phyloP scores from a whole-genome alignment of 1,140 invertebrate genomes.

The Drosophila tsacasi region DNA sequence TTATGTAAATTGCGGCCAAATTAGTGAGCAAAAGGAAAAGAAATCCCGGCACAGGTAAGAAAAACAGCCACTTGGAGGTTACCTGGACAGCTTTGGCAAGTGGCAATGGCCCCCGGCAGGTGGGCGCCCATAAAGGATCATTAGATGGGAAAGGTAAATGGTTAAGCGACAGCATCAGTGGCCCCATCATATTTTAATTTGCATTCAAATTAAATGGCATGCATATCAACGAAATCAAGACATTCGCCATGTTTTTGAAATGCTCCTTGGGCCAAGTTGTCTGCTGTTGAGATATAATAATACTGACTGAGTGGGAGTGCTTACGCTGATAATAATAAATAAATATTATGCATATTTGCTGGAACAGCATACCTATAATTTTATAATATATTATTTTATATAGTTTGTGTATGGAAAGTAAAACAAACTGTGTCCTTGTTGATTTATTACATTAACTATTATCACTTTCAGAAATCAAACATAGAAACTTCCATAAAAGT shows the following conservation, averaged over 20 bases:
- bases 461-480: not conserved
- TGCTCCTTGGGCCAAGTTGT: not conserved
- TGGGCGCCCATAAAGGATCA: slow-evolving; percentile 64
- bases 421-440: no score
- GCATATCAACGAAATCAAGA: slow-evolving; percentile 34
- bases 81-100: slow-evolving; percentile 15
- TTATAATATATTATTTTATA: not conserved
- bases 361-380: not conserved
- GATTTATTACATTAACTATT: not conserved
- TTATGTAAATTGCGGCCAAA: slow-evolving; percentile 78
- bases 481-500: no score
- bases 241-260: not conserved
- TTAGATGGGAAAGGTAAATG: slow-evolving; percentile 63
- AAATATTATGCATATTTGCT: not conserved
- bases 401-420: not conserved
- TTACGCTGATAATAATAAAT: slow-evolving; percentile 2
- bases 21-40: slow-evolving; percentile 59
- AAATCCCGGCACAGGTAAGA: slow-evolving; percentile 41
- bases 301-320: not conserved
- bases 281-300: not conserved
- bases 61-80: slow-evolving; percentile 32
- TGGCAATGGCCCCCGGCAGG: slow-evolving; percentile 30
- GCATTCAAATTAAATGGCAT: slow-evolving; percentile 73
- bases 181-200: slow-evolving; percentile 73
- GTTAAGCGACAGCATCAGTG: slow-evolving; percentile 57